Conservation (phyloP, 2,888 invertebrate genomes). For the Limnephilus lunatus region DNA sequence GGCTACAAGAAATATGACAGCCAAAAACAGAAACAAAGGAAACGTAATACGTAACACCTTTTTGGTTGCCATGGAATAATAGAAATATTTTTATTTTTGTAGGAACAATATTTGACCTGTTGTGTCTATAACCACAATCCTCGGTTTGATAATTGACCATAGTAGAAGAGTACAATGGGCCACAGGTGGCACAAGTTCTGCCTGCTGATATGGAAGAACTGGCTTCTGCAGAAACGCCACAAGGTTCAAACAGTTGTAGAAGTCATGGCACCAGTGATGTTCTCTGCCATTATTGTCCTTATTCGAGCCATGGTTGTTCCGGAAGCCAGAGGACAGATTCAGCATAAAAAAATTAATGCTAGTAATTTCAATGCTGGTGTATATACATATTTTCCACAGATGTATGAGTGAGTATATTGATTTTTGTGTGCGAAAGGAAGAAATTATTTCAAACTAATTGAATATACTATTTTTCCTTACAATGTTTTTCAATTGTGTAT, state of each 20-base stretch:
- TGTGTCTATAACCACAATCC: neutral
- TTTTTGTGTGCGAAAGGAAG: neutral
- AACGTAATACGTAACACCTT: neutral
- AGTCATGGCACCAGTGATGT: slow-evolving; percentile 81
- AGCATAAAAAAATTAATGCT: neutral
- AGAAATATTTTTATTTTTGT: neutral
- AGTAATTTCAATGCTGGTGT: neutral
- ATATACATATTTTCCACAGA: neutral
- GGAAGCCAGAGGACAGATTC: slow-evolving; percentile 66
- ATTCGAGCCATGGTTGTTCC: slow-evolving; percentile 83
- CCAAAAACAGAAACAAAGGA: neutral
- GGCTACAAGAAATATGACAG: neutral
- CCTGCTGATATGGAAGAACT: slow-evolving; percentile 92
- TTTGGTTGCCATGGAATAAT: neutral
- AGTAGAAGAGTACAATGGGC: slow-evolving; percentile 25
- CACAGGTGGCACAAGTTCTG: slow-evolving; percentile 78
- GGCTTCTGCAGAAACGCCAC: slow-evolving; percentile 85
- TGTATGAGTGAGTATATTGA: neutral
- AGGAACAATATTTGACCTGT: neutral
- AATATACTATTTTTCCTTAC: too few species aligned
- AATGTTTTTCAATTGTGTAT: too few species aligned
- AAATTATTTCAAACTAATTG: too few species aligned
- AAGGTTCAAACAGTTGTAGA: slow-evolving; percentile 83
- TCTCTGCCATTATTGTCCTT: slow-evolving; percentile 82
- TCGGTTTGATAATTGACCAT: neutral